Percentiles rank a stretch among this genome's conserved stretches.
phyloP scores from a whole-genome alignment of 1,140 invertebrate genomes.

The Caerostris extrusa region DNA sequence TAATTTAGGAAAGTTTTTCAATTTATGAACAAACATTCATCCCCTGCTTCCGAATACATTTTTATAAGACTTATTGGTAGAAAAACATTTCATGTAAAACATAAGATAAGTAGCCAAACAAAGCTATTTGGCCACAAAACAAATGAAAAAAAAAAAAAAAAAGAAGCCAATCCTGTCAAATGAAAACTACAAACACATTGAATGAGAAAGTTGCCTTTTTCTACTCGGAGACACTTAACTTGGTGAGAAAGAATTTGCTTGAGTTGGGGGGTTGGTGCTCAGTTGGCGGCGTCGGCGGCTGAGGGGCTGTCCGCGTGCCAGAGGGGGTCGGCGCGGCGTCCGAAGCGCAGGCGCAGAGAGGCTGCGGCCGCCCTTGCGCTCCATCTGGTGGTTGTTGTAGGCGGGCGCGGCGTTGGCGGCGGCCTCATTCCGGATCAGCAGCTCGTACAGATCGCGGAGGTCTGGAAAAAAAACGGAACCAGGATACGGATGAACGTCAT shows the following conservation, averaged over 20 bases:
- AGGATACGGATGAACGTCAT: conserved; percentile 69
- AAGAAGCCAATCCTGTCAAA: neutral
- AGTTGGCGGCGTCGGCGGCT: conserved; percentile 52
- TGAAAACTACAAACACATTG: neutral
- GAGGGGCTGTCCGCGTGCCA: conserved; percentile 75
- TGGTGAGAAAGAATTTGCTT: conserved; percentile 3
- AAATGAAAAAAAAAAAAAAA: too few relatives aligned
- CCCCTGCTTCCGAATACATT: too few relatives aligned
- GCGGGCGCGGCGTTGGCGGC: conserved; percentile 79
- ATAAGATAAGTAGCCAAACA: too few relatives aligned
- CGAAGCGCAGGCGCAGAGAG: conserved; percentile 87
- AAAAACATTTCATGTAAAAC: too few relatives aligned
- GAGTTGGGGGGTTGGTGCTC: neutral
- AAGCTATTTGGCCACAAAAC: too few relatives aligned
- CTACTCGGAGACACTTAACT: neutral
- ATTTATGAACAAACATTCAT: too few relatives aligned
- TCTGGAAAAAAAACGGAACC: conserved; percentile 80
- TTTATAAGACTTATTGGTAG: too few relatives aligned
- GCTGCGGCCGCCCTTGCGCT: conserved; percentile 87
- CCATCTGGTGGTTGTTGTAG: conserved; percentile 84
- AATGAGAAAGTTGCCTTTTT: conserved; percentile 21
- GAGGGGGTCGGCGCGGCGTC: conserved; percentile 86
- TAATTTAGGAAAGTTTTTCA: too few relatives aligned
- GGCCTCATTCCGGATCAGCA: conserved; percentile 83
- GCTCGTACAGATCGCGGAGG: conserved; percentile 84